Evolutionary conservation across 2,797 vertebrate species (phyloP).

Genomic region (Melanotaenia trifasciata): DNA sequence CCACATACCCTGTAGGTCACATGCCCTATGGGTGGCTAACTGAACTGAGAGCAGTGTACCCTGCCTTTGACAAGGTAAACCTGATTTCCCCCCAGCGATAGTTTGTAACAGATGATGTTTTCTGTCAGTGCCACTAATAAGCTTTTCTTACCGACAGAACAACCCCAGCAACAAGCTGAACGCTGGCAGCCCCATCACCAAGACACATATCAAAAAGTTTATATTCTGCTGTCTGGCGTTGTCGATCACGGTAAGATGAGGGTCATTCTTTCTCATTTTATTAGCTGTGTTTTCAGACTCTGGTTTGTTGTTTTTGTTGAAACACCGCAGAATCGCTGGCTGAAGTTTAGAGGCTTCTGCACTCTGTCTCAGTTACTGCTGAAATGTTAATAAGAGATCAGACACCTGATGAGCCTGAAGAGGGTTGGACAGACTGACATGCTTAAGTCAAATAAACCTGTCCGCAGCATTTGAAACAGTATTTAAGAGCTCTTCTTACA

Average conservation of each 20-base stretch:
- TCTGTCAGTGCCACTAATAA: slow-evolving; percentile 11
- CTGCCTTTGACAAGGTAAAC: slow-evolving; percentile 97
- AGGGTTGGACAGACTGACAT: not conserved
- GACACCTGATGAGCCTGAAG: not conserved
- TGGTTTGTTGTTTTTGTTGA: slow-evolving; percentile 6
- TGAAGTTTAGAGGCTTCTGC: not conserved
- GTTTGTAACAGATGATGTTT: not conserved
- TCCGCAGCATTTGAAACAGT: too few species aligned
- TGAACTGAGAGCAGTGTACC: slow-evolving; percentile 95
- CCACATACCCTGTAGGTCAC: slow-evolving; percentile 98
- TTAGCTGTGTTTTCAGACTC: not conserved
- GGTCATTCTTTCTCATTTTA: fast-evolving
- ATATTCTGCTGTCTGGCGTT: slow-evolving; percentile 93
- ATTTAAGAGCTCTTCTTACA: not conserved
- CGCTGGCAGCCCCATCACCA: slow-evolving; percentile 84
- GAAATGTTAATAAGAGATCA: not conserved
- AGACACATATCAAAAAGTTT: slow-evolving; percentile 96
- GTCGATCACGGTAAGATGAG: slow-evolving; percentile 92
- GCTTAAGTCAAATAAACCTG: not conserved
- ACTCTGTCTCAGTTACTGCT: not conserved
- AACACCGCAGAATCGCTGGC: not conserved
- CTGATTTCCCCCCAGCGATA: not conserved
- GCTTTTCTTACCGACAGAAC: slow-evolving; percentile 82
- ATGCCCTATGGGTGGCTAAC: slow-evolving; percentile 99
- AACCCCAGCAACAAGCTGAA: slow-evolving; percentile 94